Percentiles rank a stretch among this genome's conserved stretches.
These are phyloP conservation scores for Pentalonia nigronervosa DNA, from an alignment of 1,140 invertebrate genomes.

Conservation along the genomic window DNA sequence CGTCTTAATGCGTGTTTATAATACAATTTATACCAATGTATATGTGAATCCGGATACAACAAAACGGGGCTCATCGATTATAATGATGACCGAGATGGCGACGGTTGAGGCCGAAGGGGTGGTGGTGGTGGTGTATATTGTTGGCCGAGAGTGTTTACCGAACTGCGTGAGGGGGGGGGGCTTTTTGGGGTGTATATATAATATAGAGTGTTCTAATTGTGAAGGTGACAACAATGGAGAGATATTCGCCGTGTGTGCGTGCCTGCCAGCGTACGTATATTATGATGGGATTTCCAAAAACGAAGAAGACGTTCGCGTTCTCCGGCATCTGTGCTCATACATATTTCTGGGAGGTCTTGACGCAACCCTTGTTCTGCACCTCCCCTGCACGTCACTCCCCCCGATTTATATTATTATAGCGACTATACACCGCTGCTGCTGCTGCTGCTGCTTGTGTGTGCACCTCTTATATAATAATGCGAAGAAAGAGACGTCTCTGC, in stretches of 20 bases:
- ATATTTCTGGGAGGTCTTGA: slow-evolving; percentile 51
- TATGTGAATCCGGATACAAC: slow-evolving; percentile 46
- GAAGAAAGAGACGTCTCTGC: slow-evolving; percentile 37
- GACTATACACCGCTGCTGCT: background rate
- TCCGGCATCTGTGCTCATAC: slow-evolving; percentile 27
- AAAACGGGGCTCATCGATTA: slow-evolving; percentile 53
- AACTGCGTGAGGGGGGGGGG: slow-evolving; percentile 18
- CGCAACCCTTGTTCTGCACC: slow-evolving; percentile 35
- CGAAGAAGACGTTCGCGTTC: slow-evolving; percentile 30
- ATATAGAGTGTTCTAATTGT: slow-evolving; percentile 50
- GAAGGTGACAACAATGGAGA: slow-evolving; percentile 51
- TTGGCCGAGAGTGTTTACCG: slow-evolving; percentile 54
- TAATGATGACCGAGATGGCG: slow-evolving; percentile 29
- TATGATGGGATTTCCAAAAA: slow-evolving; percentile 23
- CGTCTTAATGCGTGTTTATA: slow-evolving; percentile 43
- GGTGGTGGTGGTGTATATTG: slow-evolving; percentile 40
- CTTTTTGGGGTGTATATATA: background rate
- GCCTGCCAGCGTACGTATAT: background rate
- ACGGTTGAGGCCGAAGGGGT: background rate
- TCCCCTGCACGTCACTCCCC: background rate
- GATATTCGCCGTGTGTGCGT: slow-evolving; percentile 11
- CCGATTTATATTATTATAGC: background rate
- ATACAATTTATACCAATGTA: background rate
- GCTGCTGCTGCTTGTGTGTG: background rate
- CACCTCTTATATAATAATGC: background rate